These are phyloP conservation scores for Sycophaga agraensis DNA, from an alignment of 1,140 invertebrate species.

Conservation along the genomic window DNA sequence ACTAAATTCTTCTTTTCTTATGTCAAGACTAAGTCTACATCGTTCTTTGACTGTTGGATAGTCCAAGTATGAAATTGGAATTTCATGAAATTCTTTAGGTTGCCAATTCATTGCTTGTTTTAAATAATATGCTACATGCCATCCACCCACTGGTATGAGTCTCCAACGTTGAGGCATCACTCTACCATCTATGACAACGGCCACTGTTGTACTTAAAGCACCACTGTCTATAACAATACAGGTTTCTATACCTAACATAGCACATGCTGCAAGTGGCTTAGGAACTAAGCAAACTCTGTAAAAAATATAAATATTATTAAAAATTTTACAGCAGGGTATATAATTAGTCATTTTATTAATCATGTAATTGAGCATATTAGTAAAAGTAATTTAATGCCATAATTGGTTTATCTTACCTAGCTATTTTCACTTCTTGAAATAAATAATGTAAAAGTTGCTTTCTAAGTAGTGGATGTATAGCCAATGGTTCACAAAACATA, in stretches of 20 bases:
- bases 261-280: conserved; percentile 56
- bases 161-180: conserved; percentile 54
- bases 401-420: conserved; percentile 43
- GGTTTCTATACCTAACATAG: conserved; percentile 55
- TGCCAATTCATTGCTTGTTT: conserved; percentile 58
- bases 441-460: conserved; percentile 56
- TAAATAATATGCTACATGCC: conserved; percentile 57
- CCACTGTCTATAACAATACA: conserved; percentile 59
- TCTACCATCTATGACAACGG: conserved; percentile 56
- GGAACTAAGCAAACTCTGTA: conserved; percentile 55
- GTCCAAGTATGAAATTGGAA: conserved; percentile 56
- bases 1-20: conserved; percentile 49
- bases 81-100: conserved; percentile 53
- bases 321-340: too few relatives aligned
- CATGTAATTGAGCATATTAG: too few relatives aligned
- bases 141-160: conserved; percentile 55
- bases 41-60: conserved; percentile 54
- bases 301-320: conserved; percentile 23
- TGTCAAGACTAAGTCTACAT: conserved; percentile 57
- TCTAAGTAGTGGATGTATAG: conserved; percentile 50
- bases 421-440: conserved; percentile 57
- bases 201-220: conserved; percentile 57
- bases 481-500: conserved; percentile 57
- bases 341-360: too few relatives aligned
- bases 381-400: too few relatives aligned